Evolutionary conservation across 2,113 vertebrate species (phyloP), one percentile per base, ranked within the genome.

Genomic region (Prietella phreatophila): DNA sequence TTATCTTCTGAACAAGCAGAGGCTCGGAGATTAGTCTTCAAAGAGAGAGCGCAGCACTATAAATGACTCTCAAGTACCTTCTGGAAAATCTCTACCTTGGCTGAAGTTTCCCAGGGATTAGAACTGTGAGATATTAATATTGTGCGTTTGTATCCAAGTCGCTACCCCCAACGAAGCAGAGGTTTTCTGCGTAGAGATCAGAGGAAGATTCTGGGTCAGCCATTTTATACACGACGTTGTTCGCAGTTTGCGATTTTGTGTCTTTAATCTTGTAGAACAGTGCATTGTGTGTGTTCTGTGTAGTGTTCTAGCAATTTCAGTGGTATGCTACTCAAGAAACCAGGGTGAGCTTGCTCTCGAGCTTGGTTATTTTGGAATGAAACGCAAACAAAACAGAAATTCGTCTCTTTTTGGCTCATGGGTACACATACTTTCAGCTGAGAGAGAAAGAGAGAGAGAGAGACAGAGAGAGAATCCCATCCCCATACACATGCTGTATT

Each of bases 1-100:
- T 80, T 84, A 79, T 86, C 85, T 27, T n/a, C 39, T 55, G 10
- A 87, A 79, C 83, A 63, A 87, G 84, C 82, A 39, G 36, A 87
- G 81, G 60, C 60, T 79, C 36, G 36, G 82, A 79, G 30, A 33
- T 80, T 84, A 17, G 53, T 84, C 50, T 33, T 89, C 85, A 83
- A 53, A 50, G 30, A 58, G 13, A 82, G 39, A 47, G 56, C 3
- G 67, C 61, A 63, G 69, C 39, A 47, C 22, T 50, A 67, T 36
- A 63, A 55, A 80, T 55, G 67, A 63, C 71, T 25, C 83, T 39
- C 53, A 42, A 75, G 30, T 27, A n/a, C 36, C 47, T 69, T 69
- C 42, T 83, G 61, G 25, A 69, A 67, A 65, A 33, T n/a, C 33
- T 20, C 30, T 50, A 53, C 25, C 63, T 53, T 50, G 6, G 17